Evolutionary conservation across 1,140 invertebrate species (phyloP).

Genomic region (Musca vetustissima): DNA sequence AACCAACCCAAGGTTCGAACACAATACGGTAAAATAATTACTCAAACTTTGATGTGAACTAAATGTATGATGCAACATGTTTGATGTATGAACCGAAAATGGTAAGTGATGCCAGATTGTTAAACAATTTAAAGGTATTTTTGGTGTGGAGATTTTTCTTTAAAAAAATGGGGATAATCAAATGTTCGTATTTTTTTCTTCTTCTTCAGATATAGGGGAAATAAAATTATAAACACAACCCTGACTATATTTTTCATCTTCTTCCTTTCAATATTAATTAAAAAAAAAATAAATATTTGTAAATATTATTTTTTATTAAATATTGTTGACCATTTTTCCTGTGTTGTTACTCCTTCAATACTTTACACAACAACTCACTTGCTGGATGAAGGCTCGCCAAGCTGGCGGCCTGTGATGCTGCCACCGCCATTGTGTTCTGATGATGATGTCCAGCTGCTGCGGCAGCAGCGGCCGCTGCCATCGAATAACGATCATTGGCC

Average conservation of each 20-base stretch:
- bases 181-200: too few relatives aligned
- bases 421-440: slow-evolving; percentile 75
- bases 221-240: too few relatives aligned
- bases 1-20: not conserved
- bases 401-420: slow-evolving; percentile 78
- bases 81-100: too few relatives aligned
- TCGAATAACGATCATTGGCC: slow-evolving; percentile 47
- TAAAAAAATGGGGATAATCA: too few relatives aligned
- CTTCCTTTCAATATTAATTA: not conserved
- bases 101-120: not conserved
- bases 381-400: slow-evolving; percentile 68
- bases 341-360: not conserved
- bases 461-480: slow-evolving; percentile 53
- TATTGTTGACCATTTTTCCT: too few relatives aligned
- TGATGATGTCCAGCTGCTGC: slow-evolving; percentile 62
- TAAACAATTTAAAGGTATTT: too few relatives aligned
- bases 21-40: not conserved
- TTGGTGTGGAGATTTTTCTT: too few relatives aligned
- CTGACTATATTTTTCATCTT: too few relatives aligned
- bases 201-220: too few relatives aligned
- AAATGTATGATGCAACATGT: too few relatives aligned
- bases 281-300: not conserved
- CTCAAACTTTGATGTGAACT: too few relatives aligned
- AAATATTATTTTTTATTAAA: not conserved
- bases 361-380: slow-evolving; percentile 59